Evolutionary conservation across 2,113 vertebrate genomes (phyloP), one percentile per base, ranked within the genome.

Genomic region (Ceratotherium simum): DNA sequence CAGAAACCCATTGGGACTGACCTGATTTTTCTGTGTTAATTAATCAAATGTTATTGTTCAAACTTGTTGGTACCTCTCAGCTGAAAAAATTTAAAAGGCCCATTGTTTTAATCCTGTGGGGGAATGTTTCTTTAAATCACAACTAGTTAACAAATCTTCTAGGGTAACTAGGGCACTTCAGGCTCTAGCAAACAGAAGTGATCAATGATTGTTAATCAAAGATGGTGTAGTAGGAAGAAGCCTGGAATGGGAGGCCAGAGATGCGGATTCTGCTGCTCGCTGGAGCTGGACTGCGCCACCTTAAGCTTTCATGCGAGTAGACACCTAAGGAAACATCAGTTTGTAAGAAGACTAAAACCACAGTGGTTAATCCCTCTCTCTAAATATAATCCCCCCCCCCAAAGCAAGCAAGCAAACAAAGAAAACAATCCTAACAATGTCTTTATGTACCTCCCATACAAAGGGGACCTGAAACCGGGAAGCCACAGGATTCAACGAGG

Each of bases 261-360:
- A 27, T 16, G 20, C 31, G 46, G 18, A 27, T 48, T 31, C 70
- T 46, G 8, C 36, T 73, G 8, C 10, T 96, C 73, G 11, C 60
- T 73, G 56, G 65, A 67, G 17, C 56, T 64, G 8, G 85, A 73
- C 64, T 56, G 2, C n/a, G n/a, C n/a, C 14, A 82, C 51, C 27
- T 64, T 69, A 82, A 72, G 46, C 8, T 82, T 91, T 85, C 62
- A 51, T 25, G 46, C 78, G 54, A 81, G 67, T 54, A 91, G 86
- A 79, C 86, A 91, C 31, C 81, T 83, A 85, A 42, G 39, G 94
- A 89, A 96, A 88, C 58, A 42, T 9, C 76, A 58, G 84, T 96
- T 93, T 96, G 48, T 89, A 91, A 93, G 90, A 96, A 95, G 81
- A 83, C 58, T 91, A 87, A 98, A 96, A 95, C 58, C 89, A 95